These are phyloP conservation scores for Latrodectus elegans DNA, from an alignment of 2,888 invertebrate genomes.

Conservation along the genomic window DNA sequence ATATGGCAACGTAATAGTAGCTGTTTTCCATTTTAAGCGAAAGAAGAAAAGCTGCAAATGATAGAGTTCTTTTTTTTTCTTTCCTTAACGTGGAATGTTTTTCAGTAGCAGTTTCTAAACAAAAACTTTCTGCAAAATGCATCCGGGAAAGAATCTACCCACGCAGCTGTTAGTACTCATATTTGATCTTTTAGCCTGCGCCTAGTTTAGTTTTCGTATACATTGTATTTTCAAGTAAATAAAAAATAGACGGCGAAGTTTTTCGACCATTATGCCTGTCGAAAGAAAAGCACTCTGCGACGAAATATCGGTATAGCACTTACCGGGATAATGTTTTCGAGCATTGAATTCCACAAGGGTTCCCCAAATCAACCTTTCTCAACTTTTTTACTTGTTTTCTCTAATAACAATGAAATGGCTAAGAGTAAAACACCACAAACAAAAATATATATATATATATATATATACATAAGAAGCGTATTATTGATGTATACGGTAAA, in stretches of 20 bases:
- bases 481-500: constrained; percentile 10
- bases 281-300: constrained; percentile 1
- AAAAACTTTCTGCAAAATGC: too few species aligned
- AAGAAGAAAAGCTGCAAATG: constrained; percentile 22
- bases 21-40: constrained; percentile 44
- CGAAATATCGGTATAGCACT: constrained; percentile 44
- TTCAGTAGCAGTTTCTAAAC: too few species aligned
- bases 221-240: neutral
- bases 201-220: neutral
- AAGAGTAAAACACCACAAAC: constrained; percentile 1
- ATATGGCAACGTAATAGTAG: constrained; percentile 44
- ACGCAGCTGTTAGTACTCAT: constrained; percentile 24
- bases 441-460: too few species aligned
- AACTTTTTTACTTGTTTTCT: constrained; percentile 2
- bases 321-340: constrained; percentile 25
- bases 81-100: neutral
- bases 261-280: constrained; percentile 11
- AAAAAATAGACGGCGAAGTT: neutral
- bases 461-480: neutral
- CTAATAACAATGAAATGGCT: constrained; percentile 14
- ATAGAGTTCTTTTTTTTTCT: constrained; percentile 5
- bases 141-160: neutral
- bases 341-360: neutral
- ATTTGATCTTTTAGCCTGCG: constrained; percentile 14
- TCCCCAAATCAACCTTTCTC: constrained; percentile 24